Base-by-base conservation (phyloP, 1,140 invertebrate species). In the Drosophila burlai region DNA sequence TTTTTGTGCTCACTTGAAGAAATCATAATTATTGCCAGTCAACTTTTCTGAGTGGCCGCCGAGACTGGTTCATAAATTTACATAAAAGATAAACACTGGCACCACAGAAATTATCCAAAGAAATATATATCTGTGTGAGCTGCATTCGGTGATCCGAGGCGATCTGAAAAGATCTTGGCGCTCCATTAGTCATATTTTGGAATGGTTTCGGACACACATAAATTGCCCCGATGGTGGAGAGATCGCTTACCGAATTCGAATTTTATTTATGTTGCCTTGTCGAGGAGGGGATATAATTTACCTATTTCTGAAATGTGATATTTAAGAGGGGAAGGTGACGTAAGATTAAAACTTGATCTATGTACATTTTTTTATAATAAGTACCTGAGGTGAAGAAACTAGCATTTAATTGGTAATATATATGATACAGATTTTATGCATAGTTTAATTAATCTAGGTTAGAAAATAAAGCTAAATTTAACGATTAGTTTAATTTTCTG, bases 11-110 rank as follows among this genome's bases (percentile, higher is more conserved):
- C 78, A 81, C 84, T 69, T 80, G 81, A 84, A 87, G 85, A 89
- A 87, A 71, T 83, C 84, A 89, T 89, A 89, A 89, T 89, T 89
- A 89, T 89, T 81, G 85, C 85, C 85, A 89, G 81, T 90, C 85
- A 89, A 89, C 74, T 79, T 79, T 73, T 73, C 52, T 46, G 55
- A 71, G 65, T 58, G 66, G 52, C 9, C 50, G 38, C 34, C 47
- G 47, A 58, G 75, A 77, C 72, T 77, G 74, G 75, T 60, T 54
- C 76, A 64, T 79, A 79, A 79, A 79, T 79, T 79, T 79, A 72
- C 76, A 79, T 79, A 79, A 71, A 59, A 79, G 76, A 79, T 79
- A 79, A 79, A 63, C 73, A 76, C 72, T 74, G 71, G 68, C 59
- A 58, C 59, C 71, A 65, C 60, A 42, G 54, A 65, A 76, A 74